These are phyloP conservation scores for Chionis minor DNA, from an alignment of 2,113 vertebrate species.

Conservation along the genomic window DNA sequence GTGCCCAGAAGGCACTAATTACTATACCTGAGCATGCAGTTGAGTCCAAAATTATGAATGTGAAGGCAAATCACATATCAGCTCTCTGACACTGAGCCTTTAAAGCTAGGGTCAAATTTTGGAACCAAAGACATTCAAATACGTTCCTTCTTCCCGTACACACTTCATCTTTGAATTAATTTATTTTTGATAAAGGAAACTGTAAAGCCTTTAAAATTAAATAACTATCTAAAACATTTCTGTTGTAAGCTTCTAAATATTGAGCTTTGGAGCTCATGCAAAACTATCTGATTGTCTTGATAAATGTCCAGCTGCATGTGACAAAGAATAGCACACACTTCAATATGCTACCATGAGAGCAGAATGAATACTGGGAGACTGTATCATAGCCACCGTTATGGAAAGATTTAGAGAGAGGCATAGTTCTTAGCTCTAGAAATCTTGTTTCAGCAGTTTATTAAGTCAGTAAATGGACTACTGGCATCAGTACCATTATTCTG, in stretches of 20 bases:
- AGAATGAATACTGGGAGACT: background rate
- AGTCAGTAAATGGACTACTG: background rate
- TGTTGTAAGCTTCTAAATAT: background rate
- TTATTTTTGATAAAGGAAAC: background rate
- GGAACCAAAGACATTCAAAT: background rate
- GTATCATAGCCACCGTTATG: background rate
- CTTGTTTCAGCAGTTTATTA: background rate
- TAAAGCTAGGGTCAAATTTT: background rate
- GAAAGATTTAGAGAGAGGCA: background rate
- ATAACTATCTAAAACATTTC: background rate
- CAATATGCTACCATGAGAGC: background rate
- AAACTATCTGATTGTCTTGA: background rate
- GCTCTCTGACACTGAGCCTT: background rate
- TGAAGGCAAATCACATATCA: background rate
- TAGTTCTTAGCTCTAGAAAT: background rate
- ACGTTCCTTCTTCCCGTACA: background rate
- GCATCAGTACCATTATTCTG: background rate
- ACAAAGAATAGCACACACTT: background rate
- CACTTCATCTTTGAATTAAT: background rate
- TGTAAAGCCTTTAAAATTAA: background rate
- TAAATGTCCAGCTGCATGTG: background rate
- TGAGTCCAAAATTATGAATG: background rate
- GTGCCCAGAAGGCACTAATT: background rate
- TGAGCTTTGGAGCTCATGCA: background rate
- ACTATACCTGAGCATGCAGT: background rate